phyloP scores from a whole-genome alignment of 2,797 vertebrate genomes.

The Molossus alvarezi region DNA sequence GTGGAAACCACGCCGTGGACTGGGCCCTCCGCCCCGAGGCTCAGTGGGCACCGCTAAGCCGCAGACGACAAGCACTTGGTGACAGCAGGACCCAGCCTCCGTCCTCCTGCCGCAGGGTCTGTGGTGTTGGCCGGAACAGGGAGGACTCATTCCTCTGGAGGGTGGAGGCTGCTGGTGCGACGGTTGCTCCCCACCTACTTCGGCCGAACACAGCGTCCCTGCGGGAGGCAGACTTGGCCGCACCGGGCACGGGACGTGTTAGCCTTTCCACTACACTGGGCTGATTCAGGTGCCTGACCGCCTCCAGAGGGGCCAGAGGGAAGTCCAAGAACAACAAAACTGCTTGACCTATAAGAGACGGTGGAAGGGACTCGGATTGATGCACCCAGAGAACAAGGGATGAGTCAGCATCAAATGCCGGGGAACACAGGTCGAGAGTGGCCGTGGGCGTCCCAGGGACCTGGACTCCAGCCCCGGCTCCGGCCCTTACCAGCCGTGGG shows the following conservation, averaged over 20 bases:
- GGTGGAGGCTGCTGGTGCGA: slow-evolving; percentile 61
- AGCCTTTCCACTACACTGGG: slow-evolving; percentile 10
- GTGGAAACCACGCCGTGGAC: not conserved
- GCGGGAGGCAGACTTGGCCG: slow-evolving; percentile 7
- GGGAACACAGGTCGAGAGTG: not conserved
- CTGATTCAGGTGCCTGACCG: not conserved
- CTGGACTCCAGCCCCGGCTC: not conserved
- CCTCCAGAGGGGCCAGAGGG: slow-evolving; percentile 14
- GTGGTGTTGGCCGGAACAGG: slow-evolving; percentile 46
- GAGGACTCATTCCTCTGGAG: slow-evolving; percentile 68
- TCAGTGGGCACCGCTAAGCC: not conserved
- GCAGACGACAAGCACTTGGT: not conserved
- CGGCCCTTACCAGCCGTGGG: not conserved
- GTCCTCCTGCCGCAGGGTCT: not conserved
- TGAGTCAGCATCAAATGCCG: slow-evolving; percentile 40
- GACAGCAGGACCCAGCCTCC: not conserved
- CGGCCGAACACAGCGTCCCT: slow-evolving; percentile 47
- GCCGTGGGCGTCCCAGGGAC: not conserved
- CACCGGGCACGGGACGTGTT: not conserved
- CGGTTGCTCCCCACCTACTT: slow-evolving; percentile 55
- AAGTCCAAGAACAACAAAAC: slow-evolving; percentile 72
- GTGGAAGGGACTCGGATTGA: slow-evolving; percentile 48
- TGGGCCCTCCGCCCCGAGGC: not conserved
- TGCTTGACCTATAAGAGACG: slow-evolving; percentile 59
- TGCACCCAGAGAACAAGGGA: slow-evolving; percentile 37